Conservation (phyloP, 2,113 vertebrate genomes). For the Pseudopipra pipra region DNA sequence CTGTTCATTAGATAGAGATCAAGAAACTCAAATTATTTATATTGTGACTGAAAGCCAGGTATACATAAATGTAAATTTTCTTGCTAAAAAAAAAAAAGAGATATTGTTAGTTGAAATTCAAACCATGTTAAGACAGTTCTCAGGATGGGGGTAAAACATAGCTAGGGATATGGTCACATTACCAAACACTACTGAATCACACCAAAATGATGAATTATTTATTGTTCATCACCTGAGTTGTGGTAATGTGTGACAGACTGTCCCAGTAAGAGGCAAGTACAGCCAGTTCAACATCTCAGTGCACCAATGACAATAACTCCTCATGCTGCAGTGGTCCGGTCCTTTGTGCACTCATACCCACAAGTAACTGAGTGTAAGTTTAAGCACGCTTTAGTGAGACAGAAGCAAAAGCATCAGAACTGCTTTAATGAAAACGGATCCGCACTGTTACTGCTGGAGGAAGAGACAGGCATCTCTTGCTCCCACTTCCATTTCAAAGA, state of each 20-base stretch:
- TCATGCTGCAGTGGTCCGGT: neutral
- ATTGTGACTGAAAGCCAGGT: conserved; percentile 67
- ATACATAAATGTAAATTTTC: conserved; percentile 64
- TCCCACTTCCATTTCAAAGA: neutral
- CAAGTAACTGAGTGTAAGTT: neutral
- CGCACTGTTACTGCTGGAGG: neutral
- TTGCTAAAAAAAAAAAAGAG: neutral
- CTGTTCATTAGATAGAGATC: conserved; percentile 92
- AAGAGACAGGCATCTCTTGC: neutral
- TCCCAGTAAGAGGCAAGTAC: neutral
- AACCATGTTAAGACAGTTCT: conserved; percentile 13
- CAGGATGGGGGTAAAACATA: neutral
- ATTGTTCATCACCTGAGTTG: neutral
- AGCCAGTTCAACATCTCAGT: neutral
- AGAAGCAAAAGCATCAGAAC: conserved; percentile 5
- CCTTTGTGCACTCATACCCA: neutral
- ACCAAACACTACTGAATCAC: neutral
- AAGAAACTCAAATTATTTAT: conserved; percentile 91
- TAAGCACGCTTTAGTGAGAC: neutral
- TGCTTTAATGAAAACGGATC: conserved; percentile 1
- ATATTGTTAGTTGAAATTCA: conserved; percentile 51
- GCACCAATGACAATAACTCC: neutral
- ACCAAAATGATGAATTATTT: neutral
- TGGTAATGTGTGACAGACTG: neutral
- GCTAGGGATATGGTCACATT: neutral